Evolutionary conservation across 2,888 invertebrate species (phyloP), one percentile per base, ranked within the genome.

Genomic region (Lycaena phlaeas): DNA sequence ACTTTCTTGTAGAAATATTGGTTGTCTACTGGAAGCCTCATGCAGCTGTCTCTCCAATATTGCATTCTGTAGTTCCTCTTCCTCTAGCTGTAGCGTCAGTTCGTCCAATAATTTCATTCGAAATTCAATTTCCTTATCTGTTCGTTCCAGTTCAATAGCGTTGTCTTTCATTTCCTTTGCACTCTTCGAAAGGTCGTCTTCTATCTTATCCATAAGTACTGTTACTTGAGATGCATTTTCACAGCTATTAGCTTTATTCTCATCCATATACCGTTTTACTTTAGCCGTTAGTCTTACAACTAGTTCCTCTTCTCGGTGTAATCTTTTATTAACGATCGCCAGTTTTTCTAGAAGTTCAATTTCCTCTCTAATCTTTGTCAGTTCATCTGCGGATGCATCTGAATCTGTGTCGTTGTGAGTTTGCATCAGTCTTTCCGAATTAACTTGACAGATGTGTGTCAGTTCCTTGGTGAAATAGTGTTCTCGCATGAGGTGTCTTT

Each of bases 301-400:
- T 42, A 88, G 72, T 61, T 92, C 92, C 61, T 93, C 92, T 63
- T 93, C 92, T 42, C 89, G 85, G 43, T 92, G 88, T 42, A 94
- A 71, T 56, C 89, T 86, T 60, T 92, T 90, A 64, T 93, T 93
- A 15, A 93, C 77, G 39, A 89, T 88, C 14, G 90, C 87, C 36
- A 93, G 86, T 66, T 89, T 90, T 57, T 93, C 93, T 55, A 92
- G 76, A 50, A 92, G 79, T 54, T 90, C 89, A n/a, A 91, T 86
- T 72, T 91, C 90, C 61, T 88, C 88, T 50, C 88, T 78, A 56
- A 88, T 81, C 58, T 87, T 87, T 34, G 88, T 87, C 1, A 85
- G 63, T 52, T 86, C 86, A 38, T 85, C 79, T n/a, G 84, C 59
- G 14, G 85, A 84, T 0, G 68, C 78, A 36, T 86, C 82, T 0